Percentiles rank a stretch among this genome's conserved stretches.
phyloP scores from a whole-genome alignment of 2,888 invertebrate species.

The Scaptomyza flava region DNA sequence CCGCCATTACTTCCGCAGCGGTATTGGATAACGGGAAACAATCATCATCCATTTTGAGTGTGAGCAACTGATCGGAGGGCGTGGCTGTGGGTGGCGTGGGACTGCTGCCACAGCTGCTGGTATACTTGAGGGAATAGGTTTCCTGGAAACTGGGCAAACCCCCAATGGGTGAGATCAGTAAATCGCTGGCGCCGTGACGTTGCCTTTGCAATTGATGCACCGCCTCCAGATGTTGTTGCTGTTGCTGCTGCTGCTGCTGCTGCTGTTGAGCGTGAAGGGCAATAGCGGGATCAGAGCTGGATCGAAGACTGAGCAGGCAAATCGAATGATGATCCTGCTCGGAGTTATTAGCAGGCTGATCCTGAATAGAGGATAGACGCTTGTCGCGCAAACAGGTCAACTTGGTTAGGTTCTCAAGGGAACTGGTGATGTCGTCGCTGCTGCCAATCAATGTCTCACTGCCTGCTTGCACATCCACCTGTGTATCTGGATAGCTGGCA shows the following conservation, averaged over 20 bases:
- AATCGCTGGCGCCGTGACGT: constrained; percentile 47
- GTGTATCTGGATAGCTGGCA: constrained; percentile 62
- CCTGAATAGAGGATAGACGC: constrained; percentile 81
- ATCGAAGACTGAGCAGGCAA: constrained; percentile 82
- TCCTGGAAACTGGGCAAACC: constrained; percentile 93
- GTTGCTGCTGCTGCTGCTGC: constrained; percentile 70
- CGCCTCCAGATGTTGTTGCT: constrained; percentile 62
- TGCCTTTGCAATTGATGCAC: constrained; percentile 46
- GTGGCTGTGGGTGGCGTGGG: constrained; percentile 62
- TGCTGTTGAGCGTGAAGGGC: constrained; percentile 81
- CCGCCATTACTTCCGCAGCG: constrained; percentile 66
- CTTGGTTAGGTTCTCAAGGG: constrained; percentile 82
- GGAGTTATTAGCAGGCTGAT: constrained; percentile 64
- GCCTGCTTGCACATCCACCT: constrained; percentile 60
- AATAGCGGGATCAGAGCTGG: constrained; percentile 84
- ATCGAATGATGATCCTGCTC: constrained; percentile 76
- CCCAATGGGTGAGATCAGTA: constrained; percentile 74
- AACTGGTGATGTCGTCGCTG: constrained; percentile 76
- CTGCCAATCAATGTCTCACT: constrained; percentile 73
- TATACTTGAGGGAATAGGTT: constrained; percentile 92
- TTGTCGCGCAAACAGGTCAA: constrained; percentile 81
- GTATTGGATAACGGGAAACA: constrained; percentile 88
- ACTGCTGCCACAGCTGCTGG: constrained; percentile 81
- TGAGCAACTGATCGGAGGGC: constrained; percentile 84
- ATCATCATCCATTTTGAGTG: constrained; percentile 94